A percentile compares a stretch with the other conserved stretches of the same genome.
Conservation (phyloP, 2,113 vertebrate species). For the Pangasianodon hypophthalmus region DNA sequence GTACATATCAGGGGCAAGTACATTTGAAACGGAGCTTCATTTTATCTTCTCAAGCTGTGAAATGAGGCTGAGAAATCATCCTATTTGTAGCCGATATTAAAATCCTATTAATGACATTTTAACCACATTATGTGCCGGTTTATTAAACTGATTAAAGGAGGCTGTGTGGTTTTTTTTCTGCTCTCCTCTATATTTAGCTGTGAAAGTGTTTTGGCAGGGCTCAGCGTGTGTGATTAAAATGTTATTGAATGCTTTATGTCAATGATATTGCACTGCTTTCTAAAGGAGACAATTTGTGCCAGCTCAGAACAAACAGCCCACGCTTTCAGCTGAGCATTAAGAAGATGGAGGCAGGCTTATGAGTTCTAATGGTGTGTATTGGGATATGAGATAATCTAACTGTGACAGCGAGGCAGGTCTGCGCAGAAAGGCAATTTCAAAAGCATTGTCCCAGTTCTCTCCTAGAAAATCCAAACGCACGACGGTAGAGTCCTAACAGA, state of each 20-base stretch:
- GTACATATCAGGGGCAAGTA: background rate
- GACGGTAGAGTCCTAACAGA: background rate
- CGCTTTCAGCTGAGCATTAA: constrained; percentile 42
- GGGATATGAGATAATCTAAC: constrained; percentile 43
- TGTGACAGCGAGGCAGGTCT: constrained; percentile 35
- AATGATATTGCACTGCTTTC: constrained; percentile 54
- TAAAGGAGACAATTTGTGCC: constrained; percentile 51
- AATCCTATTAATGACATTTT: constrained; percentile 48
- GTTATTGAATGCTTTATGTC: constrained; percentile 59
- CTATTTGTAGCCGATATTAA: constrained; percentile 36
- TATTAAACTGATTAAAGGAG: constrained; percentile 46
- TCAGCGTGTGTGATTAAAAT: constrained; percentile 53
- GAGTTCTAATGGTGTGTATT: constrained; percentile 44
- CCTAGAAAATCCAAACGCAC: background rate
- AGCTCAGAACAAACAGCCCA: constrained; percentile 49
- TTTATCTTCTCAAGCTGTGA: background rate
- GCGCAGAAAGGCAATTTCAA: constrained; percentile 31
- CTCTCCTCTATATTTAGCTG: constrained; percentile 50
- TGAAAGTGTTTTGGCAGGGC: constrained; percentile 54
- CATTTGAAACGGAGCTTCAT: background rate
- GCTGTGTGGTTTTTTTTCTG: background rate
- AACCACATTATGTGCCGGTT: constrained; percentile 43
- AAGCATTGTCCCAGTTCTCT: constrained; percentile 34
- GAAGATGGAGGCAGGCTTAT: constrained; percentile 46
- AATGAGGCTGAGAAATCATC: constrained; percentile 16